Conservation (phyloP, 2,113 vertebrate genomes). For the Paedocypris sp. region DNA sequence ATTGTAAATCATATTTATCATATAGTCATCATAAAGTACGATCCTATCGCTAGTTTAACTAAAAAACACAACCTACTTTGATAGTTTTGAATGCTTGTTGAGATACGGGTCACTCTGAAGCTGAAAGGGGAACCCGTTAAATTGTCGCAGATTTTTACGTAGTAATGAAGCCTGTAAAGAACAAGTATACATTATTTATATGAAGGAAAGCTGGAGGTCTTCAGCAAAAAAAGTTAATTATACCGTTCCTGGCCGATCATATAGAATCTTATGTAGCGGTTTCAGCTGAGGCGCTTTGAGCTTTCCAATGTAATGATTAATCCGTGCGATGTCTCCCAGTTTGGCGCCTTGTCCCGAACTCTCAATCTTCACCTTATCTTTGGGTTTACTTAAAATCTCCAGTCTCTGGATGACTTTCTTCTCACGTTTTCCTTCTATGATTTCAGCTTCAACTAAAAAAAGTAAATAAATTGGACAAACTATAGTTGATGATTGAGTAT, state of each 20-base stretch:
- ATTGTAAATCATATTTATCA: no score
- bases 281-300: constrained; percentile 86
- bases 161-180: constrained; percentile 67
- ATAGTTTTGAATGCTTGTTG: constrained; percentile 85
- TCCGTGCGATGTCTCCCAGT: constrained; percentile 86
- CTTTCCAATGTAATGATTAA: constrained; percentile 78
- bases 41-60: no score
- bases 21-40: no score
- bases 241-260: constrained; percentile 90
- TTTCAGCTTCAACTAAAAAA: constrained; percentile 42
- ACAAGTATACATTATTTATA: not conserved
- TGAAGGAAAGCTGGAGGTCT: not conserved
- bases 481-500: no score
- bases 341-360: constrained; percentile 82
- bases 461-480: no score
- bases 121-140: constrained; percentile 86
- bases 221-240: constrained; percentile 31
- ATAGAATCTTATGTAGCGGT: constrained; percentile 85
- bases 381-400: constrained; percentile 73
- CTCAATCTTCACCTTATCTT: constrained; percentile 76
- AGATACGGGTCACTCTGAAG: constrained; percentile 73
- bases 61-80: not conserved
- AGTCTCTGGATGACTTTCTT: constrained; percentile 87
- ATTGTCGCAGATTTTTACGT: constrained; percentile 88
- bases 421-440: constrained; percentile 85